Base-by-base conservation (phyloP, 1,140 invertebrate genomes). In the Colletes latitarsis region DNA sequence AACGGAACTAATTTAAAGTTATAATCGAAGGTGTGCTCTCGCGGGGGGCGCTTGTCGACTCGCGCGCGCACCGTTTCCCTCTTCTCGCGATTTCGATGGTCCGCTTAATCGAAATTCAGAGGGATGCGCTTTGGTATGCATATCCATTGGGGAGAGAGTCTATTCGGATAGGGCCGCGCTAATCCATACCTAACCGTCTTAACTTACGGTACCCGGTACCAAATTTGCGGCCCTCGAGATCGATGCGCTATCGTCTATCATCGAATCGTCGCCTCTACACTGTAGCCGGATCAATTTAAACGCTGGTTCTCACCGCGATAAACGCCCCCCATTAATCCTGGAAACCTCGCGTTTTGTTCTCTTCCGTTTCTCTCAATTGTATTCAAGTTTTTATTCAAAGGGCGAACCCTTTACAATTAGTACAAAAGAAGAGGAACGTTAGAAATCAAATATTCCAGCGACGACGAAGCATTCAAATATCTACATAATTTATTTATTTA, bases 1-100 rank as follows among this genome's bases (percentile, higher is more conserved):
- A 74, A 80, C 52, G 17, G 19, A 80, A 80, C 71, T 80, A 80
- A 80, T 80, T 80, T 80, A 80, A 80, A 80, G 71, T 80, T 80
- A 74, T 80, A 80, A 75, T 80, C 70, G 77, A 80, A 75, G 43
- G 41, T 21, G 46, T 62, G 17, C 52, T 39, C 67, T 68, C 43
- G 53, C 39, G 41, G 17, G 66, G 4, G 55, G 17, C n/a, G 57
- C 43, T 6, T 5, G 43, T 30, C 30, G 30, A 30, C n/a, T 39
- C 17, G 43, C 46, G 19, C 46, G 9, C 49, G 17, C 53, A 1
- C 4, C 39, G 10, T 15, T 2, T 5, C 14, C 4, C 17, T 6
- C 21, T 6, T 12, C 21, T 19, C 70, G 70, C 52, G 69, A 71
- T 71, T 78, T 71, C 76, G 67, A 63, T 14, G 67, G 46, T 12